Evolutionary conservation across 2,888 invertebrate species (phyloP), one percentile per base, ranked within the genome.

Genomic region (Portevinia maculata): DNA sequence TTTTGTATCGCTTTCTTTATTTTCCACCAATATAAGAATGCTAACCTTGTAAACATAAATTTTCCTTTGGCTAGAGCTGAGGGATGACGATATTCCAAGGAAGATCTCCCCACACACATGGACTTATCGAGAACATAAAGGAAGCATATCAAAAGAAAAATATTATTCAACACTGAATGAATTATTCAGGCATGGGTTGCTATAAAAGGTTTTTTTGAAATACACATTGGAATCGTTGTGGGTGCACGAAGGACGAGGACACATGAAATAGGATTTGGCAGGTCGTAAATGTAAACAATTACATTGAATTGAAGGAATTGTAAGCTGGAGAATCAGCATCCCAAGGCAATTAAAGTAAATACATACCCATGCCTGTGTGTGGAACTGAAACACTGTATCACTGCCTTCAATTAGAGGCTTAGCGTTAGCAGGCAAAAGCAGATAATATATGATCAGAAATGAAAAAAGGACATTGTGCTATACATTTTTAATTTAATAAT

Each of bases 401-500:
- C 52, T 59, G 73, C 67, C 67, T 60, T 60, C 65, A 79, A 79
- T 79, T 79, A 79, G 60, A 39, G 67, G 60, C 55, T 48, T 67
- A 3, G 24, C 24, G 48, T 48, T 67, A 3, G 24, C 24, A 24
- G 24, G 3, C 24, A 24, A 24, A n/a, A n/a, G 53, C 73, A 60
- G 11, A 67, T 48, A 59, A 65, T 79, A 52, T 46, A 34, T 46
- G 32, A 39, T 17, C 7, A 15, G 15, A 15, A 15, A 17, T 64
- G 59, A 44, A 4, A 28, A 6, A 1, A 17, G 39, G 34, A 17
- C 73, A 53, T 21, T 48, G 60, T 32, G 79, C 62, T 69, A 34
- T 74, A 57, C 55, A 79, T 79, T 79, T 67, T 62, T 79, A 79
- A 79, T 79, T 69, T 79, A 67, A 74, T 74, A 60, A 79, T 28